Evolutionary conservation across 2,888 invertebrate genomes (phyloP).

Genomic region (Pseudococcus longispinus): DNA sequence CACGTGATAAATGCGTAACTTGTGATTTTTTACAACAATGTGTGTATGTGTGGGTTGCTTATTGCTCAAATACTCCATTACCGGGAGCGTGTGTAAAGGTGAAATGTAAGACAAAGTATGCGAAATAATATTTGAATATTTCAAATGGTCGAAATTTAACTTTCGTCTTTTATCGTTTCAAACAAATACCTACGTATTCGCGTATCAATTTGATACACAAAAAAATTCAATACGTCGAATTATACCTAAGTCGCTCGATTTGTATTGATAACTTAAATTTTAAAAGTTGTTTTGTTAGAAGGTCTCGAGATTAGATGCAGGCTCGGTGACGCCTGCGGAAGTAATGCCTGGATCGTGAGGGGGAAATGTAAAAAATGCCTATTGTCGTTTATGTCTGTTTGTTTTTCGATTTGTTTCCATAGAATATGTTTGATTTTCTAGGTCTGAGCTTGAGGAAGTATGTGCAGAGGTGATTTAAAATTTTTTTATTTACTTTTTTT

Average conservation of each 20-base stretch:
- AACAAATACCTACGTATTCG: not conserved
- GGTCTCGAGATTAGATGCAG: not conserved
- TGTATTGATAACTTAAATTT: not conserved
- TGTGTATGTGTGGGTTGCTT: no score
- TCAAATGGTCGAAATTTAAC: not conserved
- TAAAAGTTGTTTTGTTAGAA: not conserved
- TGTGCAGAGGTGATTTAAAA: no score
- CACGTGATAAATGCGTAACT: not conserved
- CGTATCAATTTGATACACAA: not conserved
- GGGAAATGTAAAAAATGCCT: no score
- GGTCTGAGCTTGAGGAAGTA: no score
- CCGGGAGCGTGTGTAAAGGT: not conserved
- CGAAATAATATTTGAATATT: not conserved
- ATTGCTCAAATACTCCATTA: not conserved
- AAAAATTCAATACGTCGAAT: not conserved
- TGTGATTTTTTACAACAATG: not conserved
- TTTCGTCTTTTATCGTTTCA: not conserved
- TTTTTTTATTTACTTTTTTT: no score
- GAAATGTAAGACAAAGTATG: not conserved
- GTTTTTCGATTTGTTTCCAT: no score
- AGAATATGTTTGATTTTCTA: no score
- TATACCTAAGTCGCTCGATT: no score
- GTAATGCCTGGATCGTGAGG: no score
- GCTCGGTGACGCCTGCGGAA: not conserved
- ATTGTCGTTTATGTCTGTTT: no score